Base-by-base conservation (phyloP, 2,888 invertebrate genomes). In the Megastigmus dorsalis region DNA sequence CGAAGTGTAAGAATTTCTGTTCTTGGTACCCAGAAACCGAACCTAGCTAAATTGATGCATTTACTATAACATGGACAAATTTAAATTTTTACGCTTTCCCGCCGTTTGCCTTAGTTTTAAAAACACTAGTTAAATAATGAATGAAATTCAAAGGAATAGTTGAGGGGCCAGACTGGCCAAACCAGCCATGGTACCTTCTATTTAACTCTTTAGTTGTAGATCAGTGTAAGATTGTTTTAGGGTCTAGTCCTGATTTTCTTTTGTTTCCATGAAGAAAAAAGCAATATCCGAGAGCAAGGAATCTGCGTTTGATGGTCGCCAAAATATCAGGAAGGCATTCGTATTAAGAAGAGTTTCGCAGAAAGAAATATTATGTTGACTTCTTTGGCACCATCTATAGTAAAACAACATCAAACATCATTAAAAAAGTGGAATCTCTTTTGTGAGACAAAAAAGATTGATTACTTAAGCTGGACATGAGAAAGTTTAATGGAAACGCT, bases 171-270 rank as follows among this genome's bases (percentile, higher is more conserved):
- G 30, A 60, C 20, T 84, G 79, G 82, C 78, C 77, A 23, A 77
- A 72, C 1, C 81, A 81, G 48, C 78, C 81, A 3, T 84, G 82
- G 84, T 83, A 65, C 48, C 83, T 33, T 78, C 62, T 43, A 15
- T 50, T 33, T 28, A 26, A 45, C 6, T 74, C 10, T 15, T 13
- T 36, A 1, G 1, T 65, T 3, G 7, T 45, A 18, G 36, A 43
- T 4, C 30, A 63, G 3, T 52, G 59, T 26, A 41, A 74, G 5
- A 18, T 66, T 9, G 71, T 82, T 45, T 30, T 55, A n/a, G n/a
- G n/a, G n/a, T 79, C 80, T 23, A 30, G 41, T 30, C 43, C 30
- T 69, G 71, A 80, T 38, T 75, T 81, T 26, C 73, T 81, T 15
- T 55, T 77, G 33, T 81, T 78, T 54, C 55, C 74, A 72, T 62